Conservation (phyloP, 1,140 invertebrate genomes). For the Amyelois transitella region DNA sequence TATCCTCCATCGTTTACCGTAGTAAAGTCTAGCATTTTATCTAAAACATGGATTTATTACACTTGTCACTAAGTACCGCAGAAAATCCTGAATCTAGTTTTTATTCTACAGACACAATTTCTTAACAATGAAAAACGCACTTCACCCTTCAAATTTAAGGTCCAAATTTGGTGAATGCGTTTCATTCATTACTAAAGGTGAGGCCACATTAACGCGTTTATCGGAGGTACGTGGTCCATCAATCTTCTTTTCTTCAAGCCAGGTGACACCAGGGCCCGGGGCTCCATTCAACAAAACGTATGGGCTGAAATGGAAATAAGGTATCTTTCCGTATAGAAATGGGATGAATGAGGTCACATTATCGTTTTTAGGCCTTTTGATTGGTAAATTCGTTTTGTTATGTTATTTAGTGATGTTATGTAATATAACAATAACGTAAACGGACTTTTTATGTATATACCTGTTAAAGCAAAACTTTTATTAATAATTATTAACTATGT, state of each 20-base stretch:
- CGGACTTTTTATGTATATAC: too few species aligned
- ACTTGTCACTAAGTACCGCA: too few species aligned
- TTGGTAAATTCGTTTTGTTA: neutral
- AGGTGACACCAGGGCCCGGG: neutral
- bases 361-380: neutral
- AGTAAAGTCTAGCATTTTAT: too few species aligned
- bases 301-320: neutral
- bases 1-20: too few species aligned
- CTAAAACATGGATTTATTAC: too few species aligned
- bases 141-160: neutral
- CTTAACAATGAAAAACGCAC: neutral
- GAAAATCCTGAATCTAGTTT: too few species aligned
- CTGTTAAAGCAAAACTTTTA: too few species aligned
- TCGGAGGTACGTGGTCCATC: constrained; percentile 1
- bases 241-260: constrained; percentile 1
- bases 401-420: neutral
- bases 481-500: too few species aligned
- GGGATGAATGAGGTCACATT: neutral
- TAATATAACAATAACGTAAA: too few species aligned
- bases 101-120: too few species aligned
- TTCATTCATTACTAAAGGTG: constrained; percentile 6
- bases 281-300: constrained; percentile 1
- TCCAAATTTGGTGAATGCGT: neutral
- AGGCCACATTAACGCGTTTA: constrained; percentile 6
- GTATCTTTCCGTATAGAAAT: neutral